Conservation (phyloP, 2,113 vertebrate genomes). For the Bettongia penicillata region DNA sequence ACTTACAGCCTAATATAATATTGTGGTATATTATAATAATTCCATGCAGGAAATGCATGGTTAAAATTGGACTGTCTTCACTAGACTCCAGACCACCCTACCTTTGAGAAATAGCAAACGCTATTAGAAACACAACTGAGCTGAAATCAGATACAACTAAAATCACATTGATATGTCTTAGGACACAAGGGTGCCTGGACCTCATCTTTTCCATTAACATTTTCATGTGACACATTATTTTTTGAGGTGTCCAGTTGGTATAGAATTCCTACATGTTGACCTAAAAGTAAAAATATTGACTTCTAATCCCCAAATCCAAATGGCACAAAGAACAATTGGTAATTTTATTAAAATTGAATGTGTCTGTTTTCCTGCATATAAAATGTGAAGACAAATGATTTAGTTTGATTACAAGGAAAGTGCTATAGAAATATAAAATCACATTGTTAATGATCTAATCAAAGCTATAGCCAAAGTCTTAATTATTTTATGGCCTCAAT, state of each 20-base stretch:
- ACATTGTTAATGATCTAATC: not conserved
- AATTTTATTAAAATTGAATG: not conserved
- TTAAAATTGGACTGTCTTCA: not conserved
- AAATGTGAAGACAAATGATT: not conserved
- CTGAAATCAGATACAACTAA: not conserved
- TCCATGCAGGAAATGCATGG: not conserved
- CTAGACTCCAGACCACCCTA: not conserved
- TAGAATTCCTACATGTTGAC: not conserved
- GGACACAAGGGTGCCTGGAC: not conserved
- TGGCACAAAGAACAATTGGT: not conserved
- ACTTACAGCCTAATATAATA: not conserved
- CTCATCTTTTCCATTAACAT: not conserved
- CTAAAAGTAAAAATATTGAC: not conserved
- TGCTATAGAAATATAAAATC: not conserved
- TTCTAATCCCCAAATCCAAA: not conserved
- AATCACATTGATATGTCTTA: not conserved
- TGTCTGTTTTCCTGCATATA: not conserved
- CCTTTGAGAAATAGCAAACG: not conserved
- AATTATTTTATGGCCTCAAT: not conserved
- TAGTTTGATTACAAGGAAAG: not conserved
- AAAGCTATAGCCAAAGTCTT: no score
- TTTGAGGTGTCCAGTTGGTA: not conserved
- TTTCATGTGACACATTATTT: not conserved
- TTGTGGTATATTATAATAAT: not conserved
- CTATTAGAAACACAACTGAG: not conserved